These are phyloP conservation scores for Patagioenas fasciata DNA, from an alignment of 2,113 vertebrate genomes.

Conservation along the genomic window DNA sequence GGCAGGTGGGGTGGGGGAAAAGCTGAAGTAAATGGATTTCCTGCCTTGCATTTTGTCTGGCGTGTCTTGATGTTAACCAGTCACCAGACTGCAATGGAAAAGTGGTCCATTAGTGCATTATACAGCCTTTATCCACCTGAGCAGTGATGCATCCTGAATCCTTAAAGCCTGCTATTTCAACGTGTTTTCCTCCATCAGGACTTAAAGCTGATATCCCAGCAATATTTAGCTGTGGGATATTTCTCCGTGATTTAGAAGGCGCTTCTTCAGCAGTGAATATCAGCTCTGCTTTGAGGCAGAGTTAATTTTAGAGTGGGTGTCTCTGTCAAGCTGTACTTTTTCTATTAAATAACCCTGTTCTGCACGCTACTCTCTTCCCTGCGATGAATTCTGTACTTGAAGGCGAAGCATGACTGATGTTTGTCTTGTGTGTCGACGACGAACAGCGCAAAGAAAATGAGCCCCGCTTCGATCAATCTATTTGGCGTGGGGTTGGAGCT, in stretches of 20 bases:
- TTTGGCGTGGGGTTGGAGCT: background rate
- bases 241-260: background rate
- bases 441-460: background rate
- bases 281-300: slow-evolving; percentile 15
- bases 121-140: background rate
- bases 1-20: slow-evolving; percentile 17
- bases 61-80: background rate
- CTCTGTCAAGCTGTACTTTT: slow-evolving; percentile 33
- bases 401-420: background rate
- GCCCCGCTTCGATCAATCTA: background rate
- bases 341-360: slow-evolving; percentile 4
- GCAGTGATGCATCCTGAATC: background rate
- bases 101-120: background rate
- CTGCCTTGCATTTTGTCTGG: background rate
- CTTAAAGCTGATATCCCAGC: background rate
- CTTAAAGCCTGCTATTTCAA: background rate
- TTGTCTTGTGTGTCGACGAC: background rate
- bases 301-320: slow-evolving; percentile 57
- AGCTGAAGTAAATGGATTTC: slow-evolving; percentile 10
- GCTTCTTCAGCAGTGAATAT: background rate
- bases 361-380: background rate
- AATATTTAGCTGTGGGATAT: background rate
- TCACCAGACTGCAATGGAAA: background rate
- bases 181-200: background rate
- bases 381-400: background rate